A percentile compares a stretch with the other conserved stretches of the same genome.
Conservation (phyloP, 2,113 vertebrate species). For the Condylura cristata region DNA sequence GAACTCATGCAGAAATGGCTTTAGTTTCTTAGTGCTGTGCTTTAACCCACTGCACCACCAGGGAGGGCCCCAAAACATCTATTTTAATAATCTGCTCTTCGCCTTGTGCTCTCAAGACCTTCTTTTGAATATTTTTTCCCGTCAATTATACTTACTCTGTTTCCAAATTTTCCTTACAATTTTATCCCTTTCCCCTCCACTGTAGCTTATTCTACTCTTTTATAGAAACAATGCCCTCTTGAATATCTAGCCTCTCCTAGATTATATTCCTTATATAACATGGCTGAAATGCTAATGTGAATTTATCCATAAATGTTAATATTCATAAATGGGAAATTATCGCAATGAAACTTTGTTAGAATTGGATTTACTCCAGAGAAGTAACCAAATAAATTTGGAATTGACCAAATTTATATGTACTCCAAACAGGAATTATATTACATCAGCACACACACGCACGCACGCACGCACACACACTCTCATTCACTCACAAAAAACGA, state of each 20-base stretch:
- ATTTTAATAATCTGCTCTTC: background rate
- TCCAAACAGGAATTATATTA: background rate
- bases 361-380: constrained; percentile 49
- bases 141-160: background rate
- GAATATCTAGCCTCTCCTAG: background rate
- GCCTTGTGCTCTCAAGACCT: background rate
- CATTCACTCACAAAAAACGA: background rate
- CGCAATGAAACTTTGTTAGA: background rate
- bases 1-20: too few species aligned
- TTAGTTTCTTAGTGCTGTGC: too few species aligned
- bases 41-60: too few species aligned
- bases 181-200: background rate
- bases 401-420: background rate
- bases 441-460: background rate
- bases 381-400: constrained; percentile 31
- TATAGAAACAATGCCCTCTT: too few species aligned
- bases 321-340: background rate
- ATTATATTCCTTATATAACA: background rate
- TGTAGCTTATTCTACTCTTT: background rate
- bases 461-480: background rate
- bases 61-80: too few species aligned
- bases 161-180: background rate
- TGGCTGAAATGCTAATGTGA: background rate
- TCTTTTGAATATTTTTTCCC: background rate
- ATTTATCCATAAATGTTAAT: constrained; percentile 9